Base-by-base conservation (phyloP, 2,797 vertebrate species). In the Clarias fuscus region DNA sequence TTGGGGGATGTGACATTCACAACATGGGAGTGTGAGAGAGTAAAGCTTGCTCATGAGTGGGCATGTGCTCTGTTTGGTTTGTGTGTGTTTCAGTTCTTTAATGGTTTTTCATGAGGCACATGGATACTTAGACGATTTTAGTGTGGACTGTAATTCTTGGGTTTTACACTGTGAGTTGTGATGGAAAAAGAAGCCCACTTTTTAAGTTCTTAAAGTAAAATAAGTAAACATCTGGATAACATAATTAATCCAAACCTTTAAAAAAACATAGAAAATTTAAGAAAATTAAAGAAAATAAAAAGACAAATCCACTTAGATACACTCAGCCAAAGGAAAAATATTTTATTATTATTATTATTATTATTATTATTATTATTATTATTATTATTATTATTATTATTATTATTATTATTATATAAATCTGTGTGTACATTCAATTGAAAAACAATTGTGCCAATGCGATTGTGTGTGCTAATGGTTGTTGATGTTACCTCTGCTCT, bases 51-150 rank as follows among this genome's bases (percentile, higher is more conserved):
- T 76, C 53, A 58, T 33, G 5, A 79, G 72, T 43, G 65, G 64
- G 59, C n/a, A 82, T 62, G 59, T 10, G 43, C 2, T 82, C n/a
- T 70, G 70, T 59, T 80, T 88, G 84, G 53, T 61, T 84, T 67
- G 59, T 88, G 43, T 82, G 78, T 70, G 76, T 73, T 43, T 27
- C 8, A n/a, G 14, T 48, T 53, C 15, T 11, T 76, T 24, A 8
- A 59, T 24, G n/a, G 33, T 24, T 37, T 78, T 15, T 37, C 37
- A 79, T 24, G 62, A 24, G 4, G 7, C 56, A 20, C 7, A 18
- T 40, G 33, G 11, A 79, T 79, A 24, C 58, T 61, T 2, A 27
- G 24, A 2, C 6, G n/a, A 30, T 18, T 76, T 30, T 56, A 40
- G 22, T 58, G 24, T 62, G 24, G 18, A 17, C 83, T 58, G 27